phyloP scores from a whole-genome alignment of 1,140 invertebrate species.

The Drosophila baimaii region DNA sequence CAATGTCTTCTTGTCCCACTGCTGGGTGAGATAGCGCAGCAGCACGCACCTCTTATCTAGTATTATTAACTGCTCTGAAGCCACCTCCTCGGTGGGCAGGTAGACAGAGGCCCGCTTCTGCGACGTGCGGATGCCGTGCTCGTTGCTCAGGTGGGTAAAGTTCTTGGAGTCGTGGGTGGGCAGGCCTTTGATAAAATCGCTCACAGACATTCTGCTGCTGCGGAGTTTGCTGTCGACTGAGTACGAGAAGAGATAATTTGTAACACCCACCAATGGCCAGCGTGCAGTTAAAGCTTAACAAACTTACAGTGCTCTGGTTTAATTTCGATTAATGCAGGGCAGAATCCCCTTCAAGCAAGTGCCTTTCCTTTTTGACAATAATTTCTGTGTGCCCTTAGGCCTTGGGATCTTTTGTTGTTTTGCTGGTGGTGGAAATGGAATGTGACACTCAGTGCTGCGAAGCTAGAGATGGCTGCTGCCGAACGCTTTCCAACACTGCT shows the following conservation, averaged over 20 bases:
- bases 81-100: conserved; percentile 94
- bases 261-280: not conserved
- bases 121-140: conserved; percentile 92
- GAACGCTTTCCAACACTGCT: conserved; percentile 18
- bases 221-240: not conserved
- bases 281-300: not conserved
- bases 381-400: conserved; percentile 20
- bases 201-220: conserved; percentile 86
- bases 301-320: not conserved
- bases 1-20: conserved; percentile 94
- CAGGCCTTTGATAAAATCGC: conserved; percentile 94
- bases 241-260: not conserved
- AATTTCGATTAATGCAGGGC: not conserved
- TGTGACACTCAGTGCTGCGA: conserved; percentile 23
- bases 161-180: conserved; percentile 96
- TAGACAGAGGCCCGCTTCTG: conserved; percentile 95
- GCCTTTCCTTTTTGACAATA: not conserved
- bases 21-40: conserved; percentile 95
- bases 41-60: conserved; percentile 97
- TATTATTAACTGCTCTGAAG: conserved; percentile 97
- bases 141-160: conserved; percentile 94
- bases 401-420: conserved; percentile 36
- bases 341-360: not conserved
- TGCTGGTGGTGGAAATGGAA: conserved; percentile 33
- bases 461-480: not conserved